These are phyloP conservation scores for Hyperoplus lanceolatus DNA, from an alignment of 2,797 vertebrate species.

Conservation along the genomic window DNA sequence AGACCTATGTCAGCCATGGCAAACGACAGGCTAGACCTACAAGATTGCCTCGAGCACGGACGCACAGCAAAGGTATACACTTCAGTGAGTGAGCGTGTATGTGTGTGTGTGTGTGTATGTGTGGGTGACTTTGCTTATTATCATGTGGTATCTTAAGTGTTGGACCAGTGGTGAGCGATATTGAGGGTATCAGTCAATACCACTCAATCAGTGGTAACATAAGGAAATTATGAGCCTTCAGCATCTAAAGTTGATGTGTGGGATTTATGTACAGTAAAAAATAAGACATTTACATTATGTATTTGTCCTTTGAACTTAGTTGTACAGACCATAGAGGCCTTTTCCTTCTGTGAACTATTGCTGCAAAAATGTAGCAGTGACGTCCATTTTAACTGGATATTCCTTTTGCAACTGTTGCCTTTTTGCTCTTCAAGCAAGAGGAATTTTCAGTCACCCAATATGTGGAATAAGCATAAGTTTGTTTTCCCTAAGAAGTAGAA, in stretches of 20 bases:
- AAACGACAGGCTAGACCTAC: conserved; percentile 91
- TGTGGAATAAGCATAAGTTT: too few species aligned
- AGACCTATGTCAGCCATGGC: conserved; percentile 89
- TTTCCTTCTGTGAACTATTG: neutral
- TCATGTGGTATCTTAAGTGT: neutral
- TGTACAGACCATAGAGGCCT: neutral
- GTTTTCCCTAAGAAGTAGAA: too few species aligned
- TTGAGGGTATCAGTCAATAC: neutral
- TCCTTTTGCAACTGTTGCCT: neutral
- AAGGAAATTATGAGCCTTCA: neutral
- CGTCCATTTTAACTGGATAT: neutral
- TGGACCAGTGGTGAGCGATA: neutral
- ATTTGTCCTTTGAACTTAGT: neutral
- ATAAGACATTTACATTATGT: neutral
- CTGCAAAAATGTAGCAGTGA: neutral
- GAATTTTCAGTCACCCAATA: neutral
- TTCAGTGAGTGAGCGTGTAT: conserved; percentile 7
- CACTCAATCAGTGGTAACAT: neutral
- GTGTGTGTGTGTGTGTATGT: conserved; percentile 20
- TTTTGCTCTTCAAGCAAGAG: neutral
- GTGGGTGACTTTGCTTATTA: conserved; percentile 7
- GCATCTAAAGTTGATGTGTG: neutral
- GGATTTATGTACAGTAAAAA: neutral
- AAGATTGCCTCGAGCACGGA: conserved; percentile 92
- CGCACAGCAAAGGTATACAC: conserved; percentile 91